Evolutionary conservation across 2,797 vertebrate genomes (phyloP), one percentile per base, ranked within the genome.

Genomic region (Sorex maritimensis): DNA sequence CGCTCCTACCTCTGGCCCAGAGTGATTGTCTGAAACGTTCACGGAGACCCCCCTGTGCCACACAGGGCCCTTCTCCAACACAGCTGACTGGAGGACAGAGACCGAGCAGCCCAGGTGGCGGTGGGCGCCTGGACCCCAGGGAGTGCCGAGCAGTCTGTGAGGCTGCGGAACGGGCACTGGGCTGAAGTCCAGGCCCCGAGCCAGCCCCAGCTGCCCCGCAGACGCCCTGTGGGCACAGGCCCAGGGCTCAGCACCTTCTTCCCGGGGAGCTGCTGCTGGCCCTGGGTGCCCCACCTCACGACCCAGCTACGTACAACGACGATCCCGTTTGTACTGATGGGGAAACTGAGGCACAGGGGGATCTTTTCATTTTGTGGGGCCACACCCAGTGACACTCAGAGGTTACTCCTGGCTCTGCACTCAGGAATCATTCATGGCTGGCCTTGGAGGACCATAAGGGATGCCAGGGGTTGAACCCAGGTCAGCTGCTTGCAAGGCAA

Each of bases 311-410:
- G 23, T 15, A 28, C 58, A 7, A 30, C 0, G 5, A 58, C 6
- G 49, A 38, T 17, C 34, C 68, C 46, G 19, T 23, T 34, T 26
- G 84, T 80, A 80, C 55, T 69, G 26, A 68, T 0, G 41, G 69
- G 63, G 65, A 86, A 71, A 82, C 24, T 10, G 79, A 96, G 90
- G 49, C 23, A n/a, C 46, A 30, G 17, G 61, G 58, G 21, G n/a
- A 55, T 55, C 15, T 55, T 55, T 55, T 55, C 15, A 17, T 55
- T 55, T 55, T 12, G 52, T 44, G 41, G 55, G 55, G 55, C 19
- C 55, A 58, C 55, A 58, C 55, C 55, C 55, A 58, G 55, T 3
- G 55, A 13, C 19, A 15, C 19, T 58, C 55, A 58, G 55, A 17
- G 55, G 15, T 19, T 58, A 58, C 17, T 19, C 19, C 55, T 21